Evolutionary conservation across 2,888 invertebrate genomes (phyloP), one percentile per base, ranked within the genome.

Genomic region (Chrysolina haemoptera): DNA sequence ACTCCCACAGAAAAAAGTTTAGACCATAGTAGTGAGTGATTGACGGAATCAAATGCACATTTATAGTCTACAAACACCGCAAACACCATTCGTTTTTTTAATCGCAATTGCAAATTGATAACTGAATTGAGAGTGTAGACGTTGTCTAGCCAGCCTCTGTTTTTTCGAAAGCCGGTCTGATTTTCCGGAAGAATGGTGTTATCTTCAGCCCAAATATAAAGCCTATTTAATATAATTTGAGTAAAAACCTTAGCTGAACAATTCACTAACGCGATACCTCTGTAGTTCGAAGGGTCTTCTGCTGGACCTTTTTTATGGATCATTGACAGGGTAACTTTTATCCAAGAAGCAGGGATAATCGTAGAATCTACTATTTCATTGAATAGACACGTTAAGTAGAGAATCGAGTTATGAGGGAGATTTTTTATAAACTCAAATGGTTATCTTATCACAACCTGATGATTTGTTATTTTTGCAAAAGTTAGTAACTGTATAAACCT

Each of bases 281-380:
- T 11, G 35, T 62, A 62, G n/a, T 62, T 62, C 1, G 62, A 5
- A 16, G 62, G 62, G 18, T 62, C 35, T 5, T 4, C 35, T 35
- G 14, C 22, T n/a, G 62, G 62, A 9, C 62, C 62, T 62, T 62
- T 62, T 16, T 62, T 62, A 22, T 62, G 62, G 11, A 62, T 9
- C 62, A 62, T 62, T 62, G 27, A 16, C 14, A 62, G 11, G 6
- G 35, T 22, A 18, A 62, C 22, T 11, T 62, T 22, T 1, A 11
- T 35, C 62, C 62, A 62, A 22, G 14, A n/a, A 12, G 1, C 1
- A 12, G 43, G 43, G 9, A 9, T 22, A 5, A 14, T 12, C n/a
- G 35, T n/a, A 11, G 62, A 35, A 1, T 62, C 35, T 1, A 62
- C 6, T 35, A 62, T 62, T 27, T 22, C 12, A 62, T 35, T 62